Evolutionary conservation across 1,140 invertebrate species (phyloP).

Genomic region (Cyrtorhinus lividipennis): DNA sequence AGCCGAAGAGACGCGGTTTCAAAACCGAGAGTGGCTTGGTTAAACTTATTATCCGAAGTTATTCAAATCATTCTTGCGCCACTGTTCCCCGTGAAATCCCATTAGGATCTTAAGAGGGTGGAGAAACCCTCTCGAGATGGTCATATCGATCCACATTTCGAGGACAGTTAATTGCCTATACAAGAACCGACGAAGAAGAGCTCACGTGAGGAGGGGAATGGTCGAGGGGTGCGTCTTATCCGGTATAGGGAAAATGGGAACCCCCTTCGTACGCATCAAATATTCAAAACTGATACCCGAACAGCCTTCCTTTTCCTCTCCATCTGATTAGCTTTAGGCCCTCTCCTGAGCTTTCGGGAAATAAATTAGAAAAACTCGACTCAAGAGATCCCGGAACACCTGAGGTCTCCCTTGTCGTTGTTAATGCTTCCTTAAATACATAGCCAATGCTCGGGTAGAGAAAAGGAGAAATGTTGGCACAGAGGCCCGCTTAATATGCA

Average conservation of each 20-base stretch:
- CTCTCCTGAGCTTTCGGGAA: neutral
- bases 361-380: constrained; percentile 5
- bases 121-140: neutral
- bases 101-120: constrained; percentile 1
- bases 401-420: neutral
- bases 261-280: constrained; percentile 5
- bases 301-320: neutral
- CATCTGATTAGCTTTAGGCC: neutral
- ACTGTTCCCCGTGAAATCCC: neutral
- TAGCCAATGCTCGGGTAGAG: too few species aligned
- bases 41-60: constrained; percentile 10
- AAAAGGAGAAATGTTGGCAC: too few species aligned
- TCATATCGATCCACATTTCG: constrained; percentile 9
- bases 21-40: neutral
- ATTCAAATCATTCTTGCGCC: neutral
- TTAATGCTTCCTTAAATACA: too few species aligned
- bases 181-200: neutral
- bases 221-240: constrained; percentile 1
- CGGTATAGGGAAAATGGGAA: neutral
- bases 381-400: neutral
- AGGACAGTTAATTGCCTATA: constrained; percentile 7
- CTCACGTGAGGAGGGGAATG: neutral
- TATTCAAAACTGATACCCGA: neutral
- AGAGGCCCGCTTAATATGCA: too few species aligned
- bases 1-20: neutral